Conservation (phyloP, 1,140 invertebrate genomes). For the Achatina immaculata region DNA sequence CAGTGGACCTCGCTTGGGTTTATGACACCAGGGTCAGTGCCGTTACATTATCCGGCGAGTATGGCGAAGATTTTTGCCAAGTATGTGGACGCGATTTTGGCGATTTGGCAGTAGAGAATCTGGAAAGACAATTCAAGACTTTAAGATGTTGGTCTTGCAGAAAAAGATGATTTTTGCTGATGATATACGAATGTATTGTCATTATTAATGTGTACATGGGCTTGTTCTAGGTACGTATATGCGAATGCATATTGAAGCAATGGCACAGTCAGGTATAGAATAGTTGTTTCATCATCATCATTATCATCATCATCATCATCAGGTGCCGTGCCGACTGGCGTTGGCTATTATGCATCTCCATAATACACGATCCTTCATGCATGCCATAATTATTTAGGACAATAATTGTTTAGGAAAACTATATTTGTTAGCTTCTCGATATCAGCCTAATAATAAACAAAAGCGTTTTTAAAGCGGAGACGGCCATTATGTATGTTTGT, state of each 20-base stretch:
- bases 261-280: not conserved
- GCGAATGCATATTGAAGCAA: not conserved
- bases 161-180: not conserved
- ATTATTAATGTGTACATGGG: not conserved
- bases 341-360: no score
- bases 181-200: not conserved
- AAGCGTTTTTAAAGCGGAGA: no score
- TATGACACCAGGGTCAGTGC: constrained; percentile 42
- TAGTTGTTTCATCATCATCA: not conserved
- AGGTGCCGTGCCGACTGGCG: no score
- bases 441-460: no score
- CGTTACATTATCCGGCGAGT: constrained; percentile 74
- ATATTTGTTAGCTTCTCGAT: no score
- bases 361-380: no score
- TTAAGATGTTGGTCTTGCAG: not conserved
- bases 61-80: constrained; percentile 92
- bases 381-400: no score
- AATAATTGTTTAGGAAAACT: no score
- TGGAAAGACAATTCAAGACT: constrained; percentile 65
- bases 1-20: constrained; percentile 44
- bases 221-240: not conserved
- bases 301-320: no score
- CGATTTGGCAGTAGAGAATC: constrained; percentile 91
- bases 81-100: constrained; percentile 93
- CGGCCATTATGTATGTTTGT: no score